A percentile compares a stretch with the other conserved stretches of the same genome.
Evolutionary conservation across 2,888 invertebrate genomes (phyloP).

Genomic region (Ormyrus pomaceus): DNA sequence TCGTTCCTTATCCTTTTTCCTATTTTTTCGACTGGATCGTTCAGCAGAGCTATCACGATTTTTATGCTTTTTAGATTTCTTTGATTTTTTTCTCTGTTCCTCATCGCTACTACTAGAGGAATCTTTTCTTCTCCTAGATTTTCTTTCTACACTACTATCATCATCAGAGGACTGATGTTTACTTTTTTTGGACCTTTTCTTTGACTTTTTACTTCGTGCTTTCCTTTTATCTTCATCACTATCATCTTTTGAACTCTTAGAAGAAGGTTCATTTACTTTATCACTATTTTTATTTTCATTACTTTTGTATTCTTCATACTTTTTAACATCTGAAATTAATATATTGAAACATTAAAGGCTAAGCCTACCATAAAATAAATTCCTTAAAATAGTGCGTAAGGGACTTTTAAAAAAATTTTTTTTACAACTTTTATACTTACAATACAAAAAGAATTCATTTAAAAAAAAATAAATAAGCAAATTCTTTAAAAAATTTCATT

Average conservation of each 20-base stretch:
- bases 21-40: conserved; percentile 76
- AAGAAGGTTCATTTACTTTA: conserved; percentile 34
- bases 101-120: conserved; percentile 62
- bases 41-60: conserved; percentile 73
- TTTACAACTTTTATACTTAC: not conserved
- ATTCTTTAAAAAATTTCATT: too few relatives aligned
- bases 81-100: conserved; percentile 67
- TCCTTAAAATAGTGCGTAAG: conserved; percentile 41
- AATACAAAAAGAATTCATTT: not conserved
- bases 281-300: conserved; percentile 68
- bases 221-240: conserved; percentile 62
- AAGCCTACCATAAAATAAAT: conserved; percentile 59
- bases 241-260: conserved; percentile 64
- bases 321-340: conserved; percentile 80
- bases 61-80: conserved; percentile 73
- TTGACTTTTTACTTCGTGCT: conserved; percentile 60
- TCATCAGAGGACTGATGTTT: conserved; percentile 59
- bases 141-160: conserved; percentile 60
- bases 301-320: conserved; percentile 84
- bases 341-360: conserved; percentile 67
- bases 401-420: conserved; percentile 63
- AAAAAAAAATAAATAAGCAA: too few relatives aligned
- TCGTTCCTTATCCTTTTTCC: conserved; percentile 79
- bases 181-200: conserved; percentile 61
- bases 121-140: conserved; percentile 61